phyloP scores from a whole-genome alignment of 2,113 vertebrate genomes.

The Cercopithecus mona region DNA sequence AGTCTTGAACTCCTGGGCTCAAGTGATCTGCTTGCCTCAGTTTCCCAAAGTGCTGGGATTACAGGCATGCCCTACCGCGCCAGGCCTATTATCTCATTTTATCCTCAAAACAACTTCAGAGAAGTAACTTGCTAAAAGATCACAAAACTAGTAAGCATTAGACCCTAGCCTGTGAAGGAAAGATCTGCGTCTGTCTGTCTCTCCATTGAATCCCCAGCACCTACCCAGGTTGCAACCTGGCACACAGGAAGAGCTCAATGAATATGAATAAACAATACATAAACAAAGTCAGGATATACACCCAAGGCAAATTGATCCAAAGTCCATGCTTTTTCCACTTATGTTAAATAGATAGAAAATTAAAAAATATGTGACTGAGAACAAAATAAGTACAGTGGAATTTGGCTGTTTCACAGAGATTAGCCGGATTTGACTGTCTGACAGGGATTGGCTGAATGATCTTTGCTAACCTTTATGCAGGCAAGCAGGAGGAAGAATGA shows the following conservation, averaged over 20 bases:
- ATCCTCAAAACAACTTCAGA: conserved; percentile 40
- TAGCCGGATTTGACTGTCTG: conserved; percentile 72
- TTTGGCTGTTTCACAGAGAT: neutral
- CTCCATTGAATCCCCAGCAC: neutral
- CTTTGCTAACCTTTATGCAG: conserved; percentile 85
- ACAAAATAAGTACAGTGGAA: neutral
- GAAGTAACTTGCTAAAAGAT: neutral
- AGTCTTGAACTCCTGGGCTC: too few relatives aligned
- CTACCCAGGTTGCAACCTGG: neutral
- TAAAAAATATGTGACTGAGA: conserved; percentile 4
- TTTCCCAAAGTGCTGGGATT: too few relatives aligned
- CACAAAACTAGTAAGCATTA: neutral
- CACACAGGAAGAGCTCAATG: neutral
- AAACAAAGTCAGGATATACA: neutral
- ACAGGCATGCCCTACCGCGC: too few relatives aligned
- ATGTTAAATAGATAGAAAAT: neutral
- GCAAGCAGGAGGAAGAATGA: conserved; percentile 84
- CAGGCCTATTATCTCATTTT: conserved; percentile 25
- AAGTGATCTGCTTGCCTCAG: too few relatives aligned
- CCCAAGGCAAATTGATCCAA: neutral
- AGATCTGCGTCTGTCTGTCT: neutral
- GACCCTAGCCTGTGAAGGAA: neutral
- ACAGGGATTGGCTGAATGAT: neutral
- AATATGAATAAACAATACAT: neutral
- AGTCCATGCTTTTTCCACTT: neutral